Base-by-base conservation (phyloP, 2,888 invertebrate genomes). In the Dichetophora obliterata region DNA sequence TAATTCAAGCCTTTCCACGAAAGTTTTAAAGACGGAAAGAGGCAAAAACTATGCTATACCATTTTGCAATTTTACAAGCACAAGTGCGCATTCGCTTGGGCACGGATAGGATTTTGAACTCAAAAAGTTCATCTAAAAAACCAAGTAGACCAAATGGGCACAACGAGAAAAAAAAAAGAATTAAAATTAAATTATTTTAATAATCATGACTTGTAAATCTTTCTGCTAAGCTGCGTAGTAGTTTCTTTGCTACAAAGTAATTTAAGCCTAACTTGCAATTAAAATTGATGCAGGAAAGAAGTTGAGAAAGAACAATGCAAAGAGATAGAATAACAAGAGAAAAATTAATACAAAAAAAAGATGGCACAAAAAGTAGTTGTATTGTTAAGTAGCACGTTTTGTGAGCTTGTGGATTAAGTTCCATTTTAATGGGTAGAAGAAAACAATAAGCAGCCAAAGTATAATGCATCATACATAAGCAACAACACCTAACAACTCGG, bases 201-300 rank as follows among this genome's bases (percentile, higher is more conserved):
- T 83, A 87, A 86, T 86, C 86, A 83, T 84, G 86, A 85, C 84
- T 84, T 84, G 85, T 83, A 83, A 82, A 86, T 86, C 84, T 85
- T 85, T 81, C 82, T 81, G 84, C 83, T 84, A 31, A 31, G 63
- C 31, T 65, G 16, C 19, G 9, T n/a, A 48, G 50, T 24, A 19
- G 43, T 68, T 37, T 68, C 27, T 31, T 14, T 37, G 24, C 31
- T n/a, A 31, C 31, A 8, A 48, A 48, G 68, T 48, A 24, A 50
- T 68, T 37, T 48, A 22, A 16, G n/a, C 43, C n/a, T 16, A 27
- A 63, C 63, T 66, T 11, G 59, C 27, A 59, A 59, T 59, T 59
- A 59, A 59, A 59, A 27, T 78, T 63, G 59, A n/a, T 37, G 68
- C 27, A 27, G 27, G 43, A 72, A 73, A 43, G 52, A 74, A 9